Base-by-base conservation (phyloP, 2,113 vertebrate genomes). In the Harpagus bidentatus region DNA sequence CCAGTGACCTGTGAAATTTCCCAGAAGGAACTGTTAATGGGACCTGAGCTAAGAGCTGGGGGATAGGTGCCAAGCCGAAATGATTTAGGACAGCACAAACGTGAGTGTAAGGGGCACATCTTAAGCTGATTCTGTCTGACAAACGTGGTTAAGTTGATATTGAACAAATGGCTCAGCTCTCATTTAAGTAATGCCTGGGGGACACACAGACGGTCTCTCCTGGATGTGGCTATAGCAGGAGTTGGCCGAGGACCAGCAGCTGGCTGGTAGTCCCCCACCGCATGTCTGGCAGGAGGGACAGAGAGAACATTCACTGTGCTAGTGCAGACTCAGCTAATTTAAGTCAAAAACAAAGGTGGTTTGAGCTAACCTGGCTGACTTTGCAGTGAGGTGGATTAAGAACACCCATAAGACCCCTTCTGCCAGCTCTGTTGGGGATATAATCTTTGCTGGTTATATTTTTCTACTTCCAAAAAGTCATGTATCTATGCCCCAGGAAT, bases 341-440 rank as follows among this genome's bases (percentile, higher is more conserved):
- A 9, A 91, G 73, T 52, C 65, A 90, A 87, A 87, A 82, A 59
- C 87, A 95, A 95, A 96, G 87, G 65, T 90, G 89, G 84, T 72
- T 94, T 96, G 93, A 97, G 90, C 91, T 89, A 95, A 95, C 84
- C 91, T 85, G 87, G 77, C 87, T 85, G 77, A 71, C 73, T 86
- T 78, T 78, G 70, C 52, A 72, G 61, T 6, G 65, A 79, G 55
- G 65, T 69, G 52, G 61, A 74, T 94, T 91, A 89, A 78, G 77
- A 96, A 95, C 69, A 93, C 77, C 72, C 83, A 0, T 48, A 83
- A 66, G 80, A 92, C 59, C 42, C 69, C n/a, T 95, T 50, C 81
- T 67, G 56, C 69, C 83, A 94, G 89, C 43, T 48, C 89, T 86
- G 77, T 4, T 52, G 73, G 81, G 86, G 73, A 89, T 84, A 91